A percentile compares a stretch with the other conserved stretches of the same genome.
phyloP scores from a whole-genome alignment of 2,113 vertebrate species.

The Acanthisitta chloris region DNA sequence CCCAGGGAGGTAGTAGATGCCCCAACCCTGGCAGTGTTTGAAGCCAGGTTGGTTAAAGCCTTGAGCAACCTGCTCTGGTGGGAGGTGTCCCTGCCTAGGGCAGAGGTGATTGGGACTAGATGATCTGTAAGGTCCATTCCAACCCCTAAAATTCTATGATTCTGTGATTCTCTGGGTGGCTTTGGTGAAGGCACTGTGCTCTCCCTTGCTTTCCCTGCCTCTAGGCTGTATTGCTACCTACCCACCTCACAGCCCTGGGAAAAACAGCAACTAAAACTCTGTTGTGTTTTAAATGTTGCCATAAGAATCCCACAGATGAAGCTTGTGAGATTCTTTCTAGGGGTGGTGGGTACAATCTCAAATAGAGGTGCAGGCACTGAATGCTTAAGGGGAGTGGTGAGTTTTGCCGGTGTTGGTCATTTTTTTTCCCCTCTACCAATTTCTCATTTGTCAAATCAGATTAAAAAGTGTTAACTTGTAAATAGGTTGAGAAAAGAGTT shows the following conservation, averaged over 20 bases:
- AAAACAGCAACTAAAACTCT: neutral
- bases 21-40: too few relatives aligned
- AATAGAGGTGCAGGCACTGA: neutral
- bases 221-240: neutral
- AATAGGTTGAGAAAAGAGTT: conserved; percentile 36
- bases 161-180: neutral
- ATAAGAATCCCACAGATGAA: neutral
- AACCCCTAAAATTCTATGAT: too few relatives aligned
- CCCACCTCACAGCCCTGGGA: neutral
- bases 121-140: too few relatives aligned
- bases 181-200: neutral
- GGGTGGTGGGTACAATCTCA: neutral
- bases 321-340: neutral
- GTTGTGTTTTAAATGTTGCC: neutral
- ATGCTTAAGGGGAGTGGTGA: neutral
- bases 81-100: too few relatives aligned
- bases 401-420: neutral
- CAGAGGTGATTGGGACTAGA: too few relatives aligned
- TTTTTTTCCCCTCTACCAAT: neutral
- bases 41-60: too few relatives aligned
- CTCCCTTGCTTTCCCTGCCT: neutral
- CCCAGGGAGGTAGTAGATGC: too few relatives aligned
- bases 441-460: conserved; percentile 22
- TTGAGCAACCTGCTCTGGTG: too few relatives aligned
- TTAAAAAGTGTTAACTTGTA: conserved; percentile 32